A percentile compares a stretch with the other conserved stretches of the same genome.
Conservation (phyloP, 1,140 invertebrate species). For the Thalassaphorura encarpata region DNA sequence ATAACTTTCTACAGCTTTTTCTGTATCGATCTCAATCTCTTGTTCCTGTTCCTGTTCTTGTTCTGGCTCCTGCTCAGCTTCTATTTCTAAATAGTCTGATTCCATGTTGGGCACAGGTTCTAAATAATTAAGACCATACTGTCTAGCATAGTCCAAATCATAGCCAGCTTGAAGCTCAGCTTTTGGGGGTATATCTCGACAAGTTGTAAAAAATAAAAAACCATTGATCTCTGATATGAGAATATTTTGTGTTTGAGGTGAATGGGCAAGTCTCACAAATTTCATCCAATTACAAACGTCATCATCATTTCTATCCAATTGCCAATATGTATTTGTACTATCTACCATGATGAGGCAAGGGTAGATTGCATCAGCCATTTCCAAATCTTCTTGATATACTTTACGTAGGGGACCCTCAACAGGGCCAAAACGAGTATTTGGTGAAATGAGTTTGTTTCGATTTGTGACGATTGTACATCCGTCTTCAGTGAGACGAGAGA, state of each 20-base stretch:
- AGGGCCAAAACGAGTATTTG: slow-evolving; percentile 23
- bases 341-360: slow-evolving; percentile 26
- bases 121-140: slow-evolving; percentile 22
- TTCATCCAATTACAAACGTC: slow-evolving; percentile 32
- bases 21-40: too few relatives aligned
- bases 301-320: slow-evolving; percentile 27
- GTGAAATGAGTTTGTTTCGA: slow-evolving; percentile 20
- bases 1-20: slow-evolving; percentile 6
- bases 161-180: slow-evolving; percentile 29
- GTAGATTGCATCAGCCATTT: slow-evolving; percentile 21
- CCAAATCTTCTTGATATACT: slow-evolving; percentile 19
- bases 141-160: slow-evolving; percentile 25
- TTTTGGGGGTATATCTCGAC: slow-evolving; percentile 28
- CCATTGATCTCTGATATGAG: slow-evolving; percentile 17
- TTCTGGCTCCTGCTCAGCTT: too few relatives aligned
- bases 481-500: slow-evolving; percentile 13
- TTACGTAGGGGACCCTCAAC: slow-evolving; percentile 28
- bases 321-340: slow-evolving; percentile 20
- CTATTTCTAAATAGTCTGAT: too few relatives aligned
- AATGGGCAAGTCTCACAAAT: slow-evolving; percentile 24
- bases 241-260: slow-evolving; percentile 20
- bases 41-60: too few relatives aligned
- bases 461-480: slow-evolving; percentile 19
- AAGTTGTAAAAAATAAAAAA: slow-evolving; percentile 26
- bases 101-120: neutral